Evolutionary conservation across 2,113 vertebrate genomes (phyloP).

Genomic region (Oryctolagus cuniculus): mOryCun1.1 NC_091443.1:83919501-83920000

Average conservation of each 20-base stretch:
- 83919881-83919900: background rate
- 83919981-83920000: background rate
- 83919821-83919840: background rate
- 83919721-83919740: constrained; percentile 17
- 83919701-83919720: background rate
- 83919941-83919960: background rate
- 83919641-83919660: background rate
- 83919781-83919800: background rate
- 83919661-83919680: background rate
- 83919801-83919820: background rate
- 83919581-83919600: background rate
- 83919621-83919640: background rate
- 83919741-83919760: background rate
- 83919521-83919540: background rate
- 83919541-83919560: background rate
- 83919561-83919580: background rate
- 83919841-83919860: too few species aligned
- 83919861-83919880: background rate
- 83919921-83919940: background rate
- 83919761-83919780: background rate
- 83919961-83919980: background rate
- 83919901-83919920: background rate
- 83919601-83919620: background rate
- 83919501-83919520: background rate
- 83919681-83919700: background rate